Evolutionary conservation across 2,888 invertebrate genomes (phyloP), one percentile per base, ranked within the genome.

Genomic region (Agrotis exclamationis): DNA sequence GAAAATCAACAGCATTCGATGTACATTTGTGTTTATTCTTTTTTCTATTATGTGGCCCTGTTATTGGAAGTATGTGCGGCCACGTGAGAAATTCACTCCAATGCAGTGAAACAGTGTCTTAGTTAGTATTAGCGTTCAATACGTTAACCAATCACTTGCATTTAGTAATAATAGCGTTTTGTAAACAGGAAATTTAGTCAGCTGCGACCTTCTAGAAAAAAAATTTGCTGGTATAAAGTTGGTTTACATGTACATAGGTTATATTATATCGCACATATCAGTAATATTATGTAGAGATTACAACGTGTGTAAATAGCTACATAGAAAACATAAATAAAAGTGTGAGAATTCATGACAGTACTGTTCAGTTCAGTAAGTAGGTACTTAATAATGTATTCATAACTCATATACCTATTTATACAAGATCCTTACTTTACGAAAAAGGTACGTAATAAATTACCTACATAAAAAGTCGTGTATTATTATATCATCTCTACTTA

Each of bases 181-280:
- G 76, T 74, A 77, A 80, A 60, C 83, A 80, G 86, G 85, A 86
- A 83, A 76, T 81, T 84, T 78, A 68, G 63, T 74, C 72, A 74
- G 71, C 56, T 62, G 63, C 63, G 33, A 65, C 22, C 47, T 70
- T 59, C 28, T 14, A 20, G n/a, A 70, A 7, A 53, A 28, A n/a
- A 58, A 28, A 63, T 59, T 63, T 68, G 60, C 18, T 53, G 24
- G 13, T 50, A 22, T 24, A 16, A 33, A 22, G 24, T 16, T 6
- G 48, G 53, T 69, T 59, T 73, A 50, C 53, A 56, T 58, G 54
- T 70, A 22, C 11, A 13, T 56, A 24, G n/a, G n/a, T n/a, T n/a
- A n/a, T n/a, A n/a, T n/a, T n/a, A 53, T 33, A 53, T 44, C 24
- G 24, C 58, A 63, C 54, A 33, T 48, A 11, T 4, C 2, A 39